Evolutionary conservation across 2,888 invertebrate genomes (phyloP).

Genomic region (Leptogaster cylindrica): DNA sequence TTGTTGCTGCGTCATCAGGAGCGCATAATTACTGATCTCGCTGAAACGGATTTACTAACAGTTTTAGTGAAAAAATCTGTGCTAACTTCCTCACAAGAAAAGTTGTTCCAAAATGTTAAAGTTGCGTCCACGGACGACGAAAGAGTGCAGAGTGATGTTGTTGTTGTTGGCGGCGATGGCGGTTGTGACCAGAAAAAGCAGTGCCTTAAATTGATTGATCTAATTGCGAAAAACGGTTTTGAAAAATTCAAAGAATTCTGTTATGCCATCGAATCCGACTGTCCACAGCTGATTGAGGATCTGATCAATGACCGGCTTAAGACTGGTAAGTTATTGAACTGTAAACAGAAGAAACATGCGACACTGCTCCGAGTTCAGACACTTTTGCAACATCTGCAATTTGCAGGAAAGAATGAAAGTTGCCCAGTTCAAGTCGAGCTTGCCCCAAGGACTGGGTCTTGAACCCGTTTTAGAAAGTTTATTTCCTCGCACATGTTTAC

Average conservation of each 20-base stretch:
- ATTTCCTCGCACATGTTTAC: no score
- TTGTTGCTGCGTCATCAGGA: constrained; percentile 69
- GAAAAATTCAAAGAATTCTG: constrained; percentile 69
- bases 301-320: constrained; percentile 68
- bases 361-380: neutral
- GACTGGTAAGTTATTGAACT: constrained; percentile 56
- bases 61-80: constrained; percentile 71
- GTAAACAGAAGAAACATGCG: neutral
- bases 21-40: constrained; percentile 68
- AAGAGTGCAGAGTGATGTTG: constrained; percentile 14
- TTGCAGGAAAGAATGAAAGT: neutral
- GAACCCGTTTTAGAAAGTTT: constrained; percentile 10
- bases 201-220: constrained; percentile 68
- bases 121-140: neutral
- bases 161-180: no score
- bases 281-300: constrained; percentile 69
- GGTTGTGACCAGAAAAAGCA: constrained; percentile 55
- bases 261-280: constrained; percentile 68
- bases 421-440: neutral
- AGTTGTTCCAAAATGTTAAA: constrained; percentile 52
- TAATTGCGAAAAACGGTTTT: constrained; percentile 69
- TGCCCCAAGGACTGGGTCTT: neutral
- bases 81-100: constrained; percentile 68
- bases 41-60: constrained; percentile 69
- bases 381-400: neutral